Evolutionary conservation across 2,888 invertebrate species (phyloP).

Genomic region (Drosophila parthenogenetica): DNA sequence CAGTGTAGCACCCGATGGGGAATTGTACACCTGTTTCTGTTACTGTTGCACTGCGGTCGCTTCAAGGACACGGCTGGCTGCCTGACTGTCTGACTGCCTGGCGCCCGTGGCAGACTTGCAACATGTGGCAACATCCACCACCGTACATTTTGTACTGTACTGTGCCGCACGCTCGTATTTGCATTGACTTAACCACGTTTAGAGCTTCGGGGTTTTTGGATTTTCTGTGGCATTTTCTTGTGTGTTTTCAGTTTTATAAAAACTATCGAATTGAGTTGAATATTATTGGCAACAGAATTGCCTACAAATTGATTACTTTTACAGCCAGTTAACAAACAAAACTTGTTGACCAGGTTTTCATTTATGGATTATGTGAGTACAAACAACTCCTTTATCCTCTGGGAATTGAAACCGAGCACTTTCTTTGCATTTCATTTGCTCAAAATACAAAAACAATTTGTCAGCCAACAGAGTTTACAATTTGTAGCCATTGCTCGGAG

Average conservation of each 20-base stretch:
- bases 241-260: constrained; percentile 2
- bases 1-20: neutral
- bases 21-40: constrained; percentile 8
- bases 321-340: constrained; percentile 5
- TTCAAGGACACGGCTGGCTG: constrained; percentile 48
- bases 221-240: constrained; percentile 5
- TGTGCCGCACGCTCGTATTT: constrained; percentile 8
- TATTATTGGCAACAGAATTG: constrained; percentile 15
- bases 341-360: constrained; percentile 8
- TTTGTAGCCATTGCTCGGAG: neutral
- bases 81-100: constrained; percentile 30
- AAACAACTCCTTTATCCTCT: neutral
- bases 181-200: constrained; percentile 5
- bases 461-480: constrained; percentile 1
- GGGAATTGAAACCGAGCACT: neutral
- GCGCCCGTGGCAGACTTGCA: neutral
- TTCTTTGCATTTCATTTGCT: constrained; percentile 2
- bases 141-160: neutral
- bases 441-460: constrained; percentile 5
- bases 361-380: constrained; percentile 10
- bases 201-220: neutral
- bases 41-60: constrained; percentile 44
- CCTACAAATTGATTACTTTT: constrained; percentile 40
- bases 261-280: neutral
- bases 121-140: constrained; percentile 8